Conservation (phyloP, 92 coral and sea anemone genomes). For the Actinostola sp. region DNA sequence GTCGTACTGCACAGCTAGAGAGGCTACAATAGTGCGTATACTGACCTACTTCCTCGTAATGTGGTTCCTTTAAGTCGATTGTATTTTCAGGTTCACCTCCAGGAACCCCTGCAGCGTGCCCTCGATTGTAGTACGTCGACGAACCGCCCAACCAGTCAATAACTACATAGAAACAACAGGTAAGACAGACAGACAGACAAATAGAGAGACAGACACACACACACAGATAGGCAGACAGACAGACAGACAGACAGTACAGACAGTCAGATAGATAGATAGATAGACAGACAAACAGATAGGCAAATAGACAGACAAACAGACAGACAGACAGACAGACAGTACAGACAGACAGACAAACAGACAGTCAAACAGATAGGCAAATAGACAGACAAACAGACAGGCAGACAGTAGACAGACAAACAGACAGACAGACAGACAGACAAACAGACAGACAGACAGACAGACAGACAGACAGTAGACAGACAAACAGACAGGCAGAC, state of each 20-base stretch:
- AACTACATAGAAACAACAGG: background rate
- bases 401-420: background rate
- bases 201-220: background rate
- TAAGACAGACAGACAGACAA: background rate
- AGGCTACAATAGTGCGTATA: background rate
- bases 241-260: background rate
- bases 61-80: background rate
- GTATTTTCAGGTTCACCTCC: background rate
- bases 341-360: background rate
- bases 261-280: background rate
- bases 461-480: background rate
- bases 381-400: background rate
- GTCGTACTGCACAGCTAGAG: too few relatives aligned
- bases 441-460: background rate
- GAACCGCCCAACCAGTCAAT: slow-evolving; percentile 33
- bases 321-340: slow-evolving; percentile 25
- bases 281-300: background rate
- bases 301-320: background rate
- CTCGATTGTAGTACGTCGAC: too few relatives aligned
- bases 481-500: background rate
- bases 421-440: background rate
- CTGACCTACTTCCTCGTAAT: slow-evolving; percentile 59
- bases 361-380: background rate
- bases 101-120: background rate
- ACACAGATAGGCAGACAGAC: background rate